Conservation (phyloP, 2,888 invertebrate genomes). For the Piscicola geometra region DNA sequence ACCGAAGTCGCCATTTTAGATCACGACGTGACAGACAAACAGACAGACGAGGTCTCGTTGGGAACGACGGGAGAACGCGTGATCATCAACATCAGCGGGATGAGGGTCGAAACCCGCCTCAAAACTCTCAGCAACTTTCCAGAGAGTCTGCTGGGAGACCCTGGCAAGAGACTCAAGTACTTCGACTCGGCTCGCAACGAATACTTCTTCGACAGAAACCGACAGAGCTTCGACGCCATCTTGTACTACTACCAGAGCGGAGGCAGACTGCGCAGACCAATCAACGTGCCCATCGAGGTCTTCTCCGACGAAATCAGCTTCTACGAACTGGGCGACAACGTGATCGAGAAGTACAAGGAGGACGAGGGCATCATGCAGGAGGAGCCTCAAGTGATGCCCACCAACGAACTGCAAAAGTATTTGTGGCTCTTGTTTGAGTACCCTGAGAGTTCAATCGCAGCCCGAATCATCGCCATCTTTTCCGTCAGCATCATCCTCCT, state of each 20-base stretch:
- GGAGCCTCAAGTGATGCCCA: conserved; percentile 93
- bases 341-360: conserved; percentile 62
- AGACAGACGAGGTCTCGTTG: neutral
- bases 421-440: conserved; percentile 99
- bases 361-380: conserved; percentile 65
- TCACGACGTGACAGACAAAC: neutral
- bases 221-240: conserved; percentile 98
- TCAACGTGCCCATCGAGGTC: conserved; percentile 88
- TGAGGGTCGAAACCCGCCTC: conserved; percentile 36
- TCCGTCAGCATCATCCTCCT: conserved; percentile 96
- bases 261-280: conserved; percentile 90
- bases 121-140: conserved; percentile 35
- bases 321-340: conserved; percentile 96
- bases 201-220: conserved; percentile 98
- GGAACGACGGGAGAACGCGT: conserved; percentile 25
- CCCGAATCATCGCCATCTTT: conserved; percentile 96
- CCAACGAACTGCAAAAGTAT: conserved; percentile 93
- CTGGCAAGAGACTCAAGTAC: conserved; percentile 76
- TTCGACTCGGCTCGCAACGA: conserved; percentile 97
- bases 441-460: conserved; percentile 97
- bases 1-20: neutral
- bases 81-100: conserved; percentile 37
- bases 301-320: conserved; percentile 99
- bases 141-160: conserved; percentile 73
- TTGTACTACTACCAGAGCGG: conserved; percentile 64